Conservation (phyloP, 2,888 invertebrate genomes). For the Drosophila anomalata region DNA sequence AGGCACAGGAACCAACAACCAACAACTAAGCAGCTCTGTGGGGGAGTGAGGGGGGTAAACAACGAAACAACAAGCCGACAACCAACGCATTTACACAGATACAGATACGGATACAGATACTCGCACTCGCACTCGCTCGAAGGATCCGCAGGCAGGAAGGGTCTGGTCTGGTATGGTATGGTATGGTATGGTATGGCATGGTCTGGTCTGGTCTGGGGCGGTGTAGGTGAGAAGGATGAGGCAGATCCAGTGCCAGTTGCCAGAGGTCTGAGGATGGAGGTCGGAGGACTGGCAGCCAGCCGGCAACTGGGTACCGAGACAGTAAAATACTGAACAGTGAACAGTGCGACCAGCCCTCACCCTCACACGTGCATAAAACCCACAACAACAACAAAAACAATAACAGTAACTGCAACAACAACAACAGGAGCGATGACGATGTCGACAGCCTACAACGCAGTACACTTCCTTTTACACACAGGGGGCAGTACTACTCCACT, state of each 20-base stretch:
- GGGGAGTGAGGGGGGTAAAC: slow-evolving; percentile 17
- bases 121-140: slow-evolving; percentile 39
- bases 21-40: slow-evolving; percentile 25
- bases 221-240: not conserved
- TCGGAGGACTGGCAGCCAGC: slow-evolving; percentile 20
- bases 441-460: slow-evolving; percentile 73
- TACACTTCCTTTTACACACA: slow-evolving; percentile 77
- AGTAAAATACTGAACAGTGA: slow-evolving; percentile 4
- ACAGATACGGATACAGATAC: slow-evolving; percentile 77
- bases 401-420: slow-evolving; percentile 8
- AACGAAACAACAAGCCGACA: slow-evolving; percentile 52
- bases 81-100: slow-evolving; percentile 76
- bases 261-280: slow-evolving; percentile 12
- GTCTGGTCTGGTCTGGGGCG: too few species aligned
- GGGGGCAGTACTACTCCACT: slow-evolving; percentile 14
- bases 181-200: not conserved
- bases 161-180: not conserved
- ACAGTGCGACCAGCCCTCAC: slow-evolving; percentile 40
- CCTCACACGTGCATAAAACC: slow-evolving; percentile 60
- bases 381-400: slow-evolving; percentile 13
- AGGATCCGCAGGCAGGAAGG: slow-evolving; percentile 27
- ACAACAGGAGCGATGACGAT: slow-evolving; percentile 36
- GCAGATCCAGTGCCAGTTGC: slow-evolving; percentile 15
- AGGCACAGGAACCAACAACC: slow-evolving; percentile 54
- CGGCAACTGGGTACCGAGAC: slow-evolving; percentile 27